These are phyloP conservation scores for Ypsolopha scabrella DNA, from an alignment of 2,888 invertebrate genomes.

Conservation along the genomic window DNA sequence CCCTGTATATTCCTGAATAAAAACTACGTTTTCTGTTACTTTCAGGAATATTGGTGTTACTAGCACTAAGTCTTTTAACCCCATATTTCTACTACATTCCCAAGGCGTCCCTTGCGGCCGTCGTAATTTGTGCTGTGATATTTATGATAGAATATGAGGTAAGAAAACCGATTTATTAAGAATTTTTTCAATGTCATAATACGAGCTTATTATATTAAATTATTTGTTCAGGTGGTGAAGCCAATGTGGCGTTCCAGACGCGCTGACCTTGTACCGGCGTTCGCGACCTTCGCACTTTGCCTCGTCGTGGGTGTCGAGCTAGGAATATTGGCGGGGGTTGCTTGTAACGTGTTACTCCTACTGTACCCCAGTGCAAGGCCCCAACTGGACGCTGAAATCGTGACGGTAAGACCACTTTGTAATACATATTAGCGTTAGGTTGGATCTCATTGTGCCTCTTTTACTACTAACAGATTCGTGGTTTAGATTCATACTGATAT, in stretches of 20 bases:
- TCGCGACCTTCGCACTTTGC: slow-evolving; percentile 86
- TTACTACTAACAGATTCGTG: too few species aligned
- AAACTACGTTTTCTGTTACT: slow-evolving; percentile 9
- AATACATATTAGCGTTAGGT: too few species aligned
- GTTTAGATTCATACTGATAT: too few species aligned
- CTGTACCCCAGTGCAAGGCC: slow-evolving; percentile 87
- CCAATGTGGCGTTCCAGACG: slow-evolving; percentile 88
- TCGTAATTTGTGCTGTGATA: slow-evolving; percentile 95
- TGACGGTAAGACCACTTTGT: slow-evolving; percentile 61
- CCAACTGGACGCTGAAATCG: slow-evolving; percentile 77
- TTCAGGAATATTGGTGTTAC: slow-evolving; percentile 80
- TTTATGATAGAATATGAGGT: slow-evolving; percentile 94
- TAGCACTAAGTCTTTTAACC: slow-evolving; percentile 87
- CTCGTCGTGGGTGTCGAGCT: slow-evolving; percentile 86
- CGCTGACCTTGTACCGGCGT: slow-evolving; percentile 83
- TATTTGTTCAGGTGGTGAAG: slow-evolving; percentile 75
- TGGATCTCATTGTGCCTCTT: too few species aligned
- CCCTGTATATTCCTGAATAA: too few species aligned
- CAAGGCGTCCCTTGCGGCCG: slow-evolving; percentile 89
- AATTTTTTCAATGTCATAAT: neutral
- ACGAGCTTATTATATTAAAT: neutral
- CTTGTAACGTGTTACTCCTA: slow-evolving; percentile 80
- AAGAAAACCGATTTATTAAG: slow-evolving; percentile 9
- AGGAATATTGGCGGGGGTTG: slow-evolving; percentile 87
- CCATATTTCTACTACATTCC: slow-evolving; percentile 93